Percentiles rank a stretch among this genome's conserved stretches.
These are phyloP conservation scores for Elymnias hypermnestra DNA, from an alignment of 1,140 invertebrate genomes.

Conservation along the genomic window DNA sequence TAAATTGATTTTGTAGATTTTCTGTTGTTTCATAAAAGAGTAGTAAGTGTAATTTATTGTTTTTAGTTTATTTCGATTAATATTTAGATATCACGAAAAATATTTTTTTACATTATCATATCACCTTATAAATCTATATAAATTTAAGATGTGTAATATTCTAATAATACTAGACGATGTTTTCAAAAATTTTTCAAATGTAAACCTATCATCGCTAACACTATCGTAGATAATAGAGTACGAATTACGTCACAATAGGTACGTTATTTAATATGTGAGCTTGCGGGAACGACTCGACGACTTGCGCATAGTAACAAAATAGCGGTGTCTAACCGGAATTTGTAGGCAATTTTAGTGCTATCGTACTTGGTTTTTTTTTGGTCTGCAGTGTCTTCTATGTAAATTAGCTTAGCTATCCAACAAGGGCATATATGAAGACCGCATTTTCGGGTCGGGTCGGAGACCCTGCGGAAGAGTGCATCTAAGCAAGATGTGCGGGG, in stretches of 20 bases:
- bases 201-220: background rate
- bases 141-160: too few species aligned
- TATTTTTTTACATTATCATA: too few species aligned
- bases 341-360: constrained; percentile 28
- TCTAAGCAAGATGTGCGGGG: constrained; percentile 51
- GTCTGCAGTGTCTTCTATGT: constrained; percentile 33
- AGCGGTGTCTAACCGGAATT: constrained; percentile 50
- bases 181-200: background rate
- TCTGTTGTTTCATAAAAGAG: too few species aligned
- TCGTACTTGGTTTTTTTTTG: constrained; percentile 14
- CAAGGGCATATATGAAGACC: background rate
- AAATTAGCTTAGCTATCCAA: constrained; percentile 24
- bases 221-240: background rate
- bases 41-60: too few species aligned
- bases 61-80: too few species aligned
- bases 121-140: too few species aligned
- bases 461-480: constrained; percentile 35
- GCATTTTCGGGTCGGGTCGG: constrained; percentile 4
- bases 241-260: constrained; percentile 39
- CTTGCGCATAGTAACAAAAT: constrained; percentile 44
- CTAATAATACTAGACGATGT: background rate
- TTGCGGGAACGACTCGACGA: constrained; percentile 28
- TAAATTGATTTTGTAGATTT: too few species aligned
- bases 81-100: too few species aligned
- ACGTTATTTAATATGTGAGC: constrained; percentile 31